Conservation (phyloP, 2,888 invertebrate species). For the Chymomyza caudatula region DNA sequence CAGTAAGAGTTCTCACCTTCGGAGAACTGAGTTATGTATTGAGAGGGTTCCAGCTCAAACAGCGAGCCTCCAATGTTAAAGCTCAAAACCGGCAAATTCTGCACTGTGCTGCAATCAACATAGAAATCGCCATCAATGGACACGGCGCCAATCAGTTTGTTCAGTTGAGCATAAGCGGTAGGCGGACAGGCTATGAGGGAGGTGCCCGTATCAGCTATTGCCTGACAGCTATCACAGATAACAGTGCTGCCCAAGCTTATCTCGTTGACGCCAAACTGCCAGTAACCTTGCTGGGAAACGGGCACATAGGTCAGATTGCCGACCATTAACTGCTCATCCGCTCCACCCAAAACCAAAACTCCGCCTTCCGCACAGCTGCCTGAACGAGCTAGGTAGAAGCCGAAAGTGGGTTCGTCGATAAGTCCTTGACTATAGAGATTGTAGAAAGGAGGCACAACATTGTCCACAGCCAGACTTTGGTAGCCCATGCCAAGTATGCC, state of each 20-base stretch:
- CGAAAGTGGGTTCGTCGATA: slow-evolving; percentile 87
- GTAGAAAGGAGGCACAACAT: slow-evolving; percentile 93
- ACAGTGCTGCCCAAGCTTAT: slow-evolving; percentile 79
- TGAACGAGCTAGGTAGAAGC: slow-evolving; percentile 92
- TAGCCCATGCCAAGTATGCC: slow-evolving; percentile 97
- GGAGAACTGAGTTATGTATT: slow-evolving; percentile 83
- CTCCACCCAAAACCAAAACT: slow-evolving; percentile 93
- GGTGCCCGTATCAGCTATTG: slow-evolving; percentile 97
- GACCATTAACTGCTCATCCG: slow-evolving; percentile 90
- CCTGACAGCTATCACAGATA: slow-evolving; percentile 88
- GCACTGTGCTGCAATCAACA: slow-evolving; percentile 87
- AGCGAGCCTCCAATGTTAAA: slow-evolving; percentile 86
- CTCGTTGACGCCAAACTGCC: slow-evolving; percentile 95
- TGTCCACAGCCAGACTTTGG: slow-evolving; percentile 90
- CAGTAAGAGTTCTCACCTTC: slow-evolving; percentile 82
- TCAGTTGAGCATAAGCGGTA: slow-evolving; percentile 85
- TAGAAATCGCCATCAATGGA: slow-evolving; percentile 60
- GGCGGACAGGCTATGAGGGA: slow-evolving; percentile 94
- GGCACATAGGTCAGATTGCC: slow-evolving; percentile 84
- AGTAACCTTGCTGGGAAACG: slow-evolving; percentile 91
- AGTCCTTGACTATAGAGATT: slow-evolving; percentile 90
- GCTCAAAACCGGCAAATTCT: slow-evolving; percentile 86
- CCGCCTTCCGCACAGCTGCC: slow-evolving; percentile 85
- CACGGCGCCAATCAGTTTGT: slow-evolving; percentile 87
- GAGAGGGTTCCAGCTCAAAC: slow-evolving; percentile 87